Evolutionary conservation across 2,113 vertebrate genomes (phyloP), one percentile per base, ranked within the genome.

Genomic region (Phasianus colchicus): DNA sequence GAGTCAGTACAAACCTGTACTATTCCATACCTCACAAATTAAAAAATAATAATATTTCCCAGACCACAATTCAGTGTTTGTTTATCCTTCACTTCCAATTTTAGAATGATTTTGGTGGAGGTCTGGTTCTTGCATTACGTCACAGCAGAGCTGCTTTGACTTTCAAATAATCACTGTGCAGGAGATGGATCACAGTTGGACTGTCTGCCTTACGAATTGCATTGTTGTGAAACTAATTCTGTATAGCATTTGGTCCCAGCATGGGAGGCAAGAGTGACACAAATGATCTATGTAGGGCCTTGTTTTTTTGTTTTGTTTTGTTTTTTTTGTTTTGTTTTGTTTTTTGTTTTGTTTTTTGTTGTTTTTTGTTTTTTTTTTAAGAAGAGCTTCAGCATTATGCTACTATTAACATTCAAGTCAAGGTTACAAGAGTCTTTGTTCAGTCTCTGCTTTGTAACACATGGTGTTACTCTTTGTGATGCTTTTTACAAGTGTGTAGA

Each of bases 171-270:
- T 77, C 22, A 22, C 60, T 58, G 64, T n/a, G 69, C 29, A 10
- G 82, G 72, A 93, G 77, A 85, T 10, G 2, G 67, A 86, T 89
- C 92, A 78, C 82, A 93, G 90, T 89, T 93, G 85, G 89, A 75
- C 48, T 90, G 76, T 77, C 93, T 89, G 74, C 16, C 76, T 94
- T 95, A 87, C 73, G 78, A 92, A 80, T 92, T 72, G 70, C 75
- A 66, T 42, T 78, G 72, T 80, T 93, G 60, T 85, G 61, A 77
- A 94, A 42, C 25, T 85, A 85, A 96, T 93, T 83, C 75, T 89
- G 60, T 18, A 10, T 66, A 89, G 75, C 88, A 88, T 92, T 95
- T 94, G 81, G 90, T 92, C 84, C 90, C 84, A 86, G 89, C 78
- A 75, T 95, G 92, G 84, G 72, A 89, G 94, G 57, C 20, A 86